A percentile compares a stretch with the other conserved stretches of the same genome.
Conservation (phyloP, 1,140 invertebrate species). For the Zaprionus africanus region DNA sequence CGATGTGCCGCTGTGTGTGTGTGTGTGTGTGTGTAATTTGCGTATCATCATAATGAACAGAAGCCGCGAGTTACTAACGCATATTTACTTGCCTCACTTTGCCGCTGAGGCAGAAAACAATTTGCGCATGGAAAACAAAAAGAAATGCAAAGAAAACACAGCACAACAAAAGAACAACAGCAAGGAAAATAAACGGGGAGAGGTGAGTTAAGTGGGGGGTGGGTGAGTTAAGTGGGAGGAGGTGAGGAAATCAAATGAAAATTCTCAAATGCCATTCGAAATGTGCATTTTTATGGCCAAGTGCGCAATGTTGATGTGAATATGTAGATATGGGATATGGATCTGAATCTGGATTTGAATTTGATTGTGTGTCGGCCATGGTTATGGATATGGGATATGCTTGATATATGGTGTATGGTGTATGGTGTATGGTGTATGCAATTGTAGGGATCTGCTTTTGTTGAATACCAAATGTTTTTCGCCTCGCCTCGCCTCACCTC, state of each 20-base stretch:
- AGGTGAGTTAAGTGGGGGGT: not conserved
- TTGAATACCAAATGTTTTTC: slow-evolving; percentile 36
- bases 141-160: slow-evolving; percentile 10
- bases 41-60: not conserved
- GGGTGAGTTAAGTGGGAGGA: not conserved
- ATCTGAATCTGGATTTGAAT: slow-evolving; percentile 4
- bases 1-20: not conserved
- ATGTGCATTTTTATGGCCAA: slow-evolving; percentile 45
- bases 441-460: slow-evolving; percentile 43
- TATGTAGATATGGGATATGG: not conserved
- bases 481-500: not conserved
- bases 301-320: slow-evolving; percentile 15
- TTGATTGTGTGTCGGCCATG: slow-evolving; percentile 2
- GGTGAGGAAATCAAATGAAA: slow-evolving; percentile 7
- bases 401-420: not conserved
- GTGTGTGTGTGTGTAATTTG: slow-evolving; percentile 1
- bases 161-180: not conserved
- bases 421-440: not conserved
- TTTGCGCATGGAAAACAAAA: slow-evolving; percentile 24
- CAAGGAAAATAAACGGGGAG: not conserved
- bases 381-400: not conserved
- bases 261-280: slow-evolving; percentile 8
- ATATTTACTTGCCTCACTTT: slow-evolving; percentile 23
- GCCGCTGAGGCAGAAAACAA: slow-evolving; percentile 7
- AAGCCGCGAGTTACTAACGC: slow-evolving; percentile 4